A percentile compares a stretch with the other conserved stretches of the same genome.
Evolutionary conservation across 2,797 vertebrate genomes (phyloP).

Genomic region (Chelmon rostratus): DNA sequence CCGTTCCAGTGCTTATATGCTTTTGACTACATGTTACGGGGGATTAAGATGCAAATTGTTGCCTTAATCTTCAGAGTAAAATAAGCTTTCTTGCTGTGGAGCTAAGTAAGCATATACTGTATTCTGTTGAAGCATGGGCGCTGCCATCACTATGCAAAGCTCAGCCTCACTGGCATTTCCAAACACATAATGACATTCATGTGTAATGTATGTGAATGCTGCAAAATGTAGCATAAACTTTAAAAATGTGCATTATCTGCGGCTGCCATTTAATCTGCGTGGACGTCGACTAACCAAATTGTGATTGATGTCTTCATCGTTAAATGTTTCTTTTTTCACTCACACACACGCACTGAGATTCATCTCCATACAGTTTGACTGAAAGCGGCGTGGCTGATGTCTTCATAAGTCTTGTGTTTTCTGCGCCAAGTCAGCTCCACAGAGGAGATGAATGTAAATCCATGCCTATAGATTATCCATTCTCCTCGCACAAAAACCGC

Average conservation of each 20-base stretch:
- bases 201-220: constrained; percentile 8
- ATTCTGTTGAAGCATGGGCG: constrained; percentile 31
- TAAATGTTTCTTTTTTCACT: constrained; percentile 20
- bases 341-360: constrained; percentile 2
- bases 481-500: constrained; percentile 65
- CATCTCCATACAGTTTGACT: constrained; percentile 43
- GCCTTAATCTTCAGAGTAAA: constrained; percentile 70
- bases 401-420: constrained; percentile 59
- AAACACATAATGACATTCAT: constrained; percentile 26
- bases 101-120: constrained; percentile 53
- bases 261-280: constrained; percentile 27
- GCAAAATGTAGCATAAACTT: constrained; percentile 23
- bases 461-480: constrained; percentile 78
- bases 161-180: constrained; percentile 23
- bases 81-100: constrained; percentile 54
- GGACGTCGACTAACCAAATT: constrained; percentile 36
- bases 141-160: constrained; percentile 69
- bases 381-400: constrained; percentile 55
- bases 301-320: constrained; percentile 55
- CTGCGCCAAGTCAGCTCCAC: constrained; percentile 63
- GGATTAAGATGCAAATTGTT: constrained; percentile 77
- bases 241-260: constrained; percentile 21
- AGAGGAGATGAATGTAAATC: constrained; percentile 78
- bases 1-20: constrained; percentile 36
- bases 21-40: constrained; percentile 53